A percentile compares a stretch with the other conserved stretches of the same genome.
Conservation (phyloP, 1,140 invertebrate species). For the Lucilia cuprina region DNA sequence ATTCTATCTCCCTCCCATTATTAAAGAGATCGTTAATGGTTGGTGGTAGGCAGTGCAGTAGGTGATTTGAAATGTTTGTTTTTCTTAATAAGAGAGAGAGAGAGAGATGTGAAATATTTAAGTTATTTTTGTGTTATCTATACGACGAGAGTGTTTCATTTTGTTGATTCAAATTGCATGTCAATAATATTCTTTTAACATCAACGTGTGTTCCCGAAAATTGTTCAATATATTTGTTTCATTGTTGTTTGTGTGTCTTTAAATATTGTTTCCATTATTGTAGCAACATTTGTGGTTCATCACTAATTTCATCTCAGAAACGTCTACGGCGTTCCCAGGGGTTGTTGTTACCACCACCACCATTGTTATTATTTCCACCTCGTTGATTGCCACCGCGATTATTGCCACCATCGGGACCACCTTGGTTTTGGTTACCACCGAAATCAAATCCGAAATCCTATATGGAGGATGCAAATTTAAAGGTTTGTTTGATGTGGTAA, state of each 20-base stretch:
- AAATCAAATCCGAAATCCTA: constrained; percentile 53
- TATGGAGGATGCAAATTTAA: constrained; percentile 34
- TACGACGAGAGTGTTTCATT: background rate
- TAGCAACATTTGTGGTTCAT: background rate
- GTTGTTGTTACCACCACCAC: constrained; percentile 52
- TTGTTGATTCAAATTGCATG: background rate
- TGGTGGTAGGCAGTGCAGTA: background rate
- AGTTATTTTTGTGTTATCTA: background rate
- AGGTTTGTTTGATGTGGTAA: constrained; percentile 28
- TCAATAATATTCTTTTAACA: background rate
- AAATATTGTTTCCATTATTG: background rate
- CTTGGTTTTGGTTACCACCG: constrained; percentile 60
- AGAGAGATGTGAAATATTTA: background rate
- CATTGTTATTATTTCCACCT: constrained; percentile 50
- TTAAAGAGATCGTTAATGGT: background rate
- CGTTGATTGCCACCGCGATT: constrained; percentile 49
- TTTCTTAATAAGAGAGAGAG: no score
- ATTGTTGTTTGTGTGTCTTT: background rate
- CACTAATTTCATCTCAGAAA: constrained; percentile 43
- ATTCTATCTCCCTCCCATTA: background rate
- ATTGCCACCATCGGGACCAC: constrained; percentile 45
- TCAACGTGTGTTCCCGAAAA: background rate
- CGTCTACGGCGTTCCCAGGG: constrained; percentile 59
- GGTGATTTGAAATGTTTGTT: background rate
- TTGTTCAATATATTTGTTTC: background rate